These are phyloP conservation scores for Camelus dromedarius DNA, from an alignment of 2,113 vertebrate species.

Conservation along the genomic window DNA sequence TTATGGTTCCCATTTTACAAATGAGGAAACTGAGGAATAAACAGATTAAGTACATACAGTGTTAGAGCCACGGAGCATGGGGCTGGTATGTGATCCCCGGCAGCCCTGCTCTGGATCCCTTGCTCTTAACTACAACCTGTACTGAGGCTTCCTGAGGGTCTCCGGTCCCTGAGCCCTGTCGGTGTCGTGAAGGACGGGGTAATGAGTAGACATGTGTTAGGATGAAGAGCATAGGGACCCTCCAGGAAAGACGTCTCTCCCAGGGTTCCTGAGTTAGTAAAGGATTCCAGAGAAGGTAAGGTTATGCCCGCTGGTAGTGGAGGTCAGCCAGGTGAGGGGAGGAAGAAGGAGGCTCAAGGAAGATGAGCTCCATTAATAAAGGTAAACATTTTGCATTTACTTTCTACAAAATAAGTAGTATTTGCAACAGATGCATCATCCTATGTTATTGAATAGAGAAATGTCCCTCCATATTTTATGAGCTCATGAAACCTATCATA, in stretches of 20 bases:
- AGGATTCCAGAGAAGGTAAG: not conserved
- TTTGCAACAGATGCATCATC: not conserved
- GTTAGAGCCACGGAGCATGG: not conserved
- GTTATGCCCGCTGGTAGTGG: not conserved
- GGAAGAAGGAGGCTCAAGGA: not conserved
- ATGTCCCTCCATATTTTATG: not conserved
- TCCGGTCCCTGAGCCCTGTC: not conserved
- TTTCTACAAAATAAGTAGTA: not conserved
- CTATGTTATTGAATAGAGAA: constrained; percentile 36
- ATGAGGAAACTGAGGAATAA: not conserved
- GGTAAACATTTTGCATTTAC: not conserved
- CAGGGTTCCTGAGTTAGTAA: not conserved
- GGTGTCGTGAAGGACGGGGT: not conserved
- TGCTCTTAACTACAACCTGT: not conserved
- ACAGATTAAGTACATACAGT: not conserved
- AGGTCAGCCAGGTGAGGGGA: not conserved
- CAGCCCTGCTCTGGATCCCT: not conserved
- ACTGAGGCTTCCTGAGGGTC: not conserved
- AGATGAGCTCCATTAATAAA: not conserved
- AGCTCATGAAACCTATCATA: not conserved
- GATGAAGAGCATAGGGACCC: not conserved
- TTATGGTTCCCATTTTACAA: not conserved
- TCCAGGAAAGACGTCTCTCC: not conserved
- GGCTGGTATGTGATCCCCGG: not conserved
- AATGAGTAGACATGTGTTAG: not conserved